Evolutionary conservation across 1,140 invertebrate species (phyloP).

Genomic region (Tenebrio molitor): DNA sequence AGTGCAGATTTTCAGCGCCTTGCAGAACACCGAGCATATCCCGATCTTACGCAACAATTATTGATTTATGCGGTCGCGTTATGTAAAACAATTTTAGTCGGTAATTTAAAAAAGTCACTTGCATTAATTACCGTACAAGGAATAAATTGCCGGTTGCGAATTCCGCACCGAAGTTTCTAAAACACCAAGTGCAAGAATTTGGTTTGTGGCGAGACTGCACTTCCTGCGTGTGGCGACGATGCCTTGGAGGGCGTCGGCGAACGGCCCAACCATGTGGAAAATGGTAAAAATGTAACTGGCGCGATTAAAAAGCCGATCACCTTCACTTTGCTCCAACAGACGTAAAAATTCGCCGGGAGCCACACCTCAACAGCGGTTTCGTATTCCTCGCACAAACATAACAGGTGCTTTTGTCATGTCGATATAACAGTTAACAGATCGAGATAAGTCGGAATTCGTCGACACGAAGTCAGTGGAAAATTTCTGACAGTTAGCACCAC

Average conservation of each 20-base stretch:
- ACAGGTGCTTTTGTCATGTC: slow-evolving; percentile 27
- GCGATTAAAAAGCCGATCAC: slow-evolving; percentile 51
- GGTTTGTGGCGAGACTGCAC: no score
- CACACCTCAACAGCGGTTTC: slow-evolving; percentile 39
- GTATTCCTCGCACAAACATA: slow-evolving; percentile 26
- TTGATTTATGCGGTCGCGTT: slow-evolving; percentile 7
- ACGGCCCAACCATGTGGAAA: slow-evolving; percentile 29
- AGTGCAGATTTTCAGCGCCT: not conserved
- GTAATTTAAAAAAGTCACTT: not conserved
- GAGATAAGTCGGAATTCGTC: not conserved
- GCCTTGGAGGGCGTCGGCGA: slow-evolving; percentile 26
- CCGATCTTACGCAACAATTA: slow-evolving; percentile 11
- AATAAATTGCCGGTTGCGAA: no score
- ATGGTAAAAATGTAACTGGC: slow-evolving; percentile 23
- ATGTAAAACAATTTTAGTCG: not conserved
- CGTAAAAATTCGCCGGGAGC: slow-evolving; percentile 41
- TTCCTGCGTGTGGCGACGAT: no score
- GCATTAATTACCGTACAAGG: not conserved
- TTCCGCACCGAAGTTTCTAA: no score
- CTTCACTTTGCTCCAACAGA: slow-evolving; percentile 47
- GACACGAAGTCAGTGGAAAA: not conserved
- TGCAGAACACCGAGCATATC: not conserved
- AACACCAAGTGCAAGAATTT: no score
- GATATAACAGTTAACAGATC: not conserved
- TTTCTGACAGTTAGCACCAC: slow-evolving; percentile 35